Conservation (phyloP, 1,140 invertebrate genomes). For the Eulimnadia texana region DNA sequence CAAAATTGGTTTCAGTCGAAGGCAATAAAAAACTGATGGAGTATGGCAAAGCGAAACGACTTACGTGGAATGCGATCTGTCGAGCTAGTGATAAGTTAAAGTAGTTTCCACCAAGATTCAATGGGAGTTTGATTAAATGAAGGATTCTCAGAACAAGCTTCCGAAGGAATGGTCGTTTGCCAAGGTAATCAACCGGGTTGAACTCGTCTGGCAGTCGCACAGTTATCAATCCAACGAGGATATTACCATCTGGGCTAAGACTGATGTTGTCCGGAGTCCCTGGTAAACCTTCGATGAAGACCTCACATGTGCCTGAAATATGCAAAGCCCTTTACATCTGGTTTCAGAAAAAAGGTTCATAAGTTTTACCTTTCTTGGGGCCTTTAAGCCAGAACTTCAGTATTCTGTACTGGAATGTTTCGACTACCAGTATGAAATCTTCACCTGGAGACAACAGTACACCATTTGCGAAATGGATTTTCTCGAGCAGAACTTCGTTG, state of each 20-base stretch:
- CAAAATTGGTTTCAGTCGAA: not conserved
- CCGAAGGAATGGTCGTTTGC: slow-evolving; percentile 26
- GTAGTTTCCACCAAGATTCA: slow-evolving; percentile 16
- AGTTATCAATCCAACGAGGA: slow-evolving; percentile 5
- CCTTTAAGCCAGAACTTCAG: slow-evolving; percentile 50
- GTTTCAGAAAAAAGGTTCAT: not conserved
- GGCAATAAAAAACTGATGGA: not conserved
- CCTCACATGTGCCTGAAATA: slow-evolving; percentile 34
- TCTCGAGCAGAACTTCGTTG: slow-evolving; percentile 48
- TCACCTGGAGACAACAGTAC: slow-evolving; percentile 56
- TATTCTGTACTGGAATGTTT: slow-evolving; percentile 33
- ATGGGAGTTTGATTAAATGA: slow-evolving; percentile 17
- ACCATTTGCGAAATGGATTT: slow-evolving; percentile 66
- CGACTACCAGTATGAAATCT: slow-evolving; percentile 52
- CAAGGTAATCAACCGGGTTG: slow-evolving; percentile 25
- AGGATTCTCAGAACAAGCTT: slow-evolving; percentile 25
- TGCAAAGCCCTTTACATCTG: not conserved
- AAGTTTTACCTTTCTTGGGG: slow-evolving; percentile 35
- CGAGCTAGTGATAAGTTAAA: slow-evolving; percentile 4
- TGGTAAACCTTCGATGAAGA: slow-evolving; percentile 61
- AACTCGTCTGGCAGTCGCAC: slow-evolving; percentile 20
- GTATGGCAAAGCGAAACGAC: no score
- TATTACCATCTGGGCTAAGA: slow-evolving; percentile 8
- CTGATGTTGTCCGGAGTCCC: slow-evolving; percentile 56
- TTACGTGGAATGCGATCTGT: slow-evolving; percentile 23